Base-by-base conservation (phyloP, 2,888 invertebrate genomes). In the Drosophila dives region DNA sequence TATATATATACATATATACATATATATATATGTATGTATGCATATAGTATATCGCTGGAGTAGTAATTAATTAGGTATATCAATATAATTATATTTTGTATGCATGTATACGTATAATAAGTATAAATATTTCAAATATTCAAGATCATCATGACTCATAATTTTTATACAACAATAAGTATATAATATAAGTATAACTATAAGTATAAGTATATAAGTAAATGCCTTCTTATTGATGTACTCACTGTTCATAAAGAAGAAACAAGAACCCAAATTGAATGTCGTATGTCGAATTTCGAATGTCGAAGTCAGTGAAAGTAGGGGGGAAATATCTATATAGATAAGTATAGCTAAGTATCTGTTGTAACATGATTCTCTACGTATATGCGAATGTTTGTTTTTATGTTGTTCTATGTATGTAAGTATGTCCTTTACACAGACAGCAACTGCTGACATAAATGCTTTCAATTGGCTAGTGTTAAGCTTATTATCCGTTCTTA, bases 381-480 rank as follows among this genome's bases (percentile, higher is more conserved):
- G 62, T 79, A 70, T 63, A 26, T 72, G 29, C 32, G 62, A 60
- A 61, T 67, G 49, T 54, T 36, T 55, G 23, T 53, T 26, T 51
- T 34, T 36, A n/a, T 26, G 45, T 15, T 23, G 45, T 23, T 45
- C 12, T 62, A 58, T 55, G 40, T 64, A 51, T 56, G 48, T 61
- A 48, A 59, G 45, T 49, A 80, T 80, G 66, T 80, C 80, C 80
- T 76, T 67, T 76, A 78, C 67, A 80, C 64, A 45, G 67, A 61
- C 77, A 67, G 72, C 80, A 61, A 75, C 58, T 68, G 76, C 70
- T 65, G 80, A 65, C 72, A 67, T 80, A 80, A 80, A 80, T 80
- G 80, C 89, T 81, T 89, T 79, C 81, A 79, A 75, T 89, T 84
- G 84, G 84, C 84, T 86, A 84, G 84, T 84, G 81, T 86, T 89